Evolutionary conservation across 2,797 vertebrate genomes (phyloP), one percentile per base, ranked within the genome.

Genomic region (Dromococcyx pavoninus): DNA sequence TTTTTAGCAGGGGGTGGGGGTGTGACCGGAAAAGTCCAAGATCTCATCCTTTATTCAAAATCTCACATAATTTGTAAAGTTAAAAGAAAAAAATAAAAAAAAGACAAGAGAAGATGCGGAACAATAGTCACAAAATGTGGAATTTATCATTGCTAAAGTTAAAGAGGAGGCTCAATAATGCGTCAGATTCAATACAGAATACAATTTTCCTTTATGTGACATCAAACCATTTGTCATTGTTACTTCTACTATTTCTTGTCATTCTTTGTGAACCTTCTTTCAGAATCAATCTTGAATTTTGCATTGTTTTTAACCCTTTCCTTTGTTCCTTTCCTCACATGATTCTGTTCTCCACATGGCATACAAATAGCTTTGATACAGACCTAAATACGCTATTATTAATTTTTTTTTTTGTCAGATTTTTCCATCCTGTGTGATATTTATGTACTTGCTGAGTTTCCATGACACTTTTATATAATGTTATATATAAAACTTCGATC

Each of bases 251-350:
- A 37, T 53, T 69, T 65, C 48, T 56, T 94, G 27, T n/a, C 61
- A 76, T 90, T 44, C 9, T 51, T 71, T 88, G 32, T 50, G 64
- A 79, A 57, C 1, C 18, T 79, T 50, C 7, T 89, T 88, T 69
- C 46, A 74, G 91, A 80, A 64, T n/a, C 30, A 44, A 37, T 69
- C 33, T 77, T 88, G 41, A 83, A 70, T 60, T 89, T 77, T 96
- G 33, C 27, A 35, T 60, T 91, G 80, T 7, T 81, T 96, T 94
- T 70, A 91, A 58, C 24, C 18, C 44, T 95, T 94, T 83, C 27
- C 32, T 88, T 89, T 78, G 13, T 82, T 66, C 66, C n/a, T 91
- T 86, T 56, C 17, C 41, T 92, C 46, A 21, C 8, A 57, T 91
- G 4, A 46, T 91, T 82, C 58, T 91, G 0, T 78, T 96, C n/a